phyloP scores from a whole-genome alignment of 1,140 invertebrate species.

The Papilio xuthus region DNA sequence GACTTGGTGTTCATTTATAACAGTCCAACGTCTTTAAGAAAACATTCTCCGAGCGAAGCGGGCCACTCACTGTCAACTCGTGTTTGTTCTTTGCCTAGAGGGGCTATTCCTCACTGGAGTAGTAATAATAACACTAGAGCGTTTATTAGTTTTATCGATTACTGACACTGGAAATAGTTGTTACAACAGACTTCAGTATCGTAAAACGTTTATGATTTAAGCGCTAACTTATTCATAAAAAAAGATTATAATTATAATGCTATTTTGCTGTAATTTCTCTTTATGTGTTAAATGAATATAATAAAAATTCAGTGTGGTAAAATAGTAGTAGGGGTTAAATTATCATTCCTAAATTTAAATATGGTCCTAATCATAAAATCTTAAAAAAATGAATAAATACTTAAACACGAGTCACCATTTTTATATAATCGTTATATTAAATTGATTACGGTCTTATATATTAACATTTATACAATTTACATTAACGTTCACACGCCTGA shows the following conservation, averaged over 20 bases:
- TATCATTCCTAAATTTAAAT: too few relatives aligned
- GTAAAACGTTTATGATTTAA: background rate
- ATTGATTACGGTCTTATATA: background rate
- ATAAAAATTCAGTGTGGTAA: too few relatives aligned
- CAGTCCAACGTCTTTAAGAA: background rate
- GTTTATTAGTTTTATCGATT: conserved; percentile 19
- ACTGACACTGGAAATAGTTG: background rate
- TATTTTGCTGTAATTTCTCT: background rate
- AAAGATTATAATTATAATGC: too few relatives aligned
- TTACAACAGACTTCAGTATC: background rate
- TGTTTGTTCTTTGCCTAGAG: conserved; percentile 12
- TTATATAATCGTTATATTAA: background rate
- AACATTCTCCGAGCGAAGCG: background rate
- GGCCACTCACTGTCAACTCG: conserved; percentile 23
- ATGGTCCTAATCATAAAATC: background rate
- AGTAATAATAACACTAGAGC: background rate
- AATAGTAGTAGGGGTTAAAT: too few relatives aligned
- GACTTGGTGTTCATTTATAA: conserved; percentile 12
- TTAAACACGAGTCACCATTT: background rate
- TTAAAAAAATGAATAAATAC: background rate
- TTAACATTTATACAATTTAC: background rate
- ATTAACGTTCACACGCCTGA: background rate
- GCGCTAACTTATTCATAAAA: too few relatives aligned
- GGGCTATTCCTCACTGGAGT: background rate
- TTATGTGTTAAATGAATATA: too few relatives aligned